Conservation (phyloP, 2,888 invertebrate genomes). For the Amphipyra berbera region DNA sequence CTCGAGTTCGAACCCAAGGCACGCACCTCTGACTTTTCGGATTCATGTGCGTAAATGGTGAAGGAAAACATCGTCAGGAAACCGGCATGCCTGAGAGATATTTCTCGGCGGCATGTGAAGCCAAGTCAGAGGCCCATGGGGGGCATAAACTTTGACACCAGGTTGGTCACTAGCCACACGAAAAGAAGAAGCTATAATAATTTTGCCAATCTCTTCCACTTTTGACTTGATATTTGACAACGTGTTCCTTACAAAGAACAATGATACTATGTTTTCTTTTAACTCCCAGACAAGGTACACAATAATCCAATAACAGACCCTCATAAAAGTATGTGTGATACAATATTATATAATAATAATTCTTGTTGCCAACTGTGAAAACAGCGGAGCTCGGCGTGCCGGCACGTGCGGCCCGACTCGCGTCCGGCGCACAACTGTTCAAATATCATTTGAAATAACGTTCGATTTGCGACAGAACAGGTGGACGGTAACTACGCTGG, state of each 20-base stretch:
- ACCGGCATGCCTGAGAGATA: too few species aligned
- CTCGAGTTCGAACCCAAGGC: too few species aligned
- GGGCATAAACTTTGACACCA: too few species aligned
- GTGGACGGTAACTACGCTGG: slow-evolving; percentile 41
- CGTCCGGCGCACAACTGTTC: slow-evolving; percentile 44
- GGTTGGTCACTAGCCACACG: too few species aligned
- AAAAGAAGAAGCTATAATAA: too few species aligned
- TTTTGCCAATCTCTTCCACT: background rate
- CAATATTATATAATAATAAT: slow-evolving; percentile 32
- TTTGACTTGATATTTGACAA: background rate
- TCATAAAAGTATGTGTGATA: slow-evolving; percentile 15
- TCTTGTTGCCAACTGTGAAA: slow-evolving; percentile 45
- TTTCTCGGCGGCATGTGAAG: too few species aligned
- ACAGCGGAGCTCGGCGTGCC: slow-evolving; percentile 14
- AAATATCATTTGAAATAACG: slow-evolving; percentile 55
- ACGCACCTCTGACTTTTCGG: too few species aligned
- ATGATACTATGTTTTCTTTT: background rate
- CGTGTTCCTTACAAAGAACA: background rate
- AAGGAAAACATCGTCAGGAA: too few species aligned
- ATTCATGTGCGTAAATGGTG: too few species aligned
- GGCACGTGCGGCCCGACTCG: slow-evolving; percentile 40
- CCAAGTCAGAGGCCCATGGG: too few species aligned
- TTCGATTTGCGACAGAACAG: slow-evolving; percentile 55
- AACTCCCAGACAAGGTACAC: slow-evolving; percentile 35
- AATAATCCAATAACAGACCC: slow-evolving; percentile 34